Evolutionary conservation across 2,888 invertebrate species (phyloP), one percentile per base, ranked within the genome.

Genomic region (Pilophorus perplexus): DNA sequence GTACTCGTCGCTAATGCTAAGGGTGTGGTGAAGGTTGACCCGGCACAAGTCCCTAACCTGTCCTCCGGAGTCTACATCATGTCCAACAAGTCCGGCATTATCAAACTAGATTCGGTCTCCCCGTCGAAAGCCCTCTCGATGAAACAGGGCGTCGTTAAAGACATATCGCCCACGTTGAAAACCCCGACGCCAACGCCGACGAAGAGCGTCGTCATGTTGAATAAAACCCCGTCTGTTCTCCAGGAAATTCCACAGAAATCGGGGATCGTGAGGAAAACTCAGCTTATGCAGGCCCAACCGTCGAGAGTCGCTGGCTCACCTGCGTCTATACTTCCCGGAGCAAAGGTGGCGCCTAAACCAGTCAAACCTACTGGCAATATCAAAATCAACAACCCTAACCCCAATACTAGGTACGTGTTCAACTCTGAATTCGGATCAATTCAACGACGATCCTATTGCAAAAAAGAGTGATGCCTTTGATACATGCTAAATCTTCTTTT

Each of bases 21-120:
- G 75, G 86, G 87, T 12, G 85, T 88, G 59, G 85, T 88, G 67
- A 84, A 87, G 77, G 85, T 88, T 18, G 87, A 87, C 75, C 86
- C 87, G 48, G 86, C 86, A 74, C 86, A 87, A 76, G 82, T 87
- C 79, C 85, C 87, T 18, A 82, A 73, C 50, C 70, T 75, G 5
- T 70, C 73, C 10, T 74, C 74, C 5, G 74, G 74, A 22, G 71
- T 88, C 38, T 88, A 88, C 74, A 86, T 88, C 64, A 87, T 88
- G 85, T 87, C 87, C 6, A 85, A 86, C 76, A 87, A 87, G 71
- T 86, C 87, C 37, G 87, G 87, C 23, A 71, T 70, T 22, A 68
- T 72, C 44, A 73, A 73, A 55, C 60, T 73, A 14, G 73, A 73
- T 46, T 71, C 70, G 3, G 69, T 72, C 8, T 59, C 70, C 3